These are phyloP conservation scores for Drosophila phalerata DNA, from an alignment of 2,888 invertebrate species.

Conservation along the genomic window DNA sequence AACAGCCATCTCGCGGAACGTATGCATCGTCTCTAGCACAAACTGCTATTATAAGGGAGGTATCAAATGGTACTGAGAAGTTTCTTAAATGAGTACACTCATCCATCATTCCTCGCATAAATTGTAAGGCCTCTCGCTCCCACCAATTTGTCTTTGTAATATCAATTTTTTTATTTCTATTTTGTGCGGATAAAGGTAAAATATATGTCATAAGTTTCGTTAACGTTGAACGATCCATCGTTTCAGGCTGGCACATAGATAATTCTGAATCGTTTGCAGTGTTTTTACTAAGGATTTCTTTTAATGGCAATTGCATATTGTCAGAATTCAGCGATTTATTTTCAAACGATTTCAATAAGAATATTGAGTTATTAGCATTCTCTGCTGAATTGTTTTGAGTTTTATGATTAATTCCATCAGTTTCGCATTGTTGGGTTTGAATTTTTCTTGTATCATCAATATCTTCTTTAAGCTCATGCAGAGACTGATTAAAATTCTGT, in stretches of 20 bases:
- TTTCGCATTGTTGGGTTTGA: conserved; percentile 40
- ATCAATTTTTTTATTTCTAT: conserved; percentile 85
- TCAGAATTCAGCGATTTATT: conserved; percentile 32
- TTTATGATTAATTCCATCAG: conserved; percentile 30
- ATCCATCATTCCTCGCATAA: conserved; percentile 99
- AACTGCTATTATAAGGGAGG: conserved; percentile 95
- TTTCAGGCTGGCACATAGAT: conserved; percentile 16
- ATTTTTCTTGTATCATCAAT: conserved; percentile 78
- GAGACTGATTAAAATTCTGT: conserved; percentile 87
- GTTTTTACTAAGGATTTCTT: conserved; percentile 39
- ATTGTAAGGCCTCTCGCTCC: conserved; percentile 93
- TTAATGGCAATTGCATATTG: conserved; percentile 42
- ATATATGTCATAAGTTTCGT: conserved; percentile 84
- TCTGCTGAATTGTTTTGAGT: conserved; percentile 17
- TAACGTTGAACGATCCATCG: conserved; percentile 65
- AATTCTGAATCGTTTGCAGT: conserved; percentile 23
- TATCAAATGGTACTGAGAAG: conserved; percentile 95
- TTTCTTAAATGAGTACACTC: conserved; percentile 98
- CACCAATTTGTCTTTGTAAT: conserved; percentile 89
- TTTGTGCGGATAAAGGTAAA: conserved; percentile 70
- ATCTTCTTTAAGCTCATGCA: conserved; percentile 85
- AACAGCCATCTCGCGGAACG: conserved; percentile 94
- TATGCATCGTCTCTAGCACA: conserved; percentile 96
- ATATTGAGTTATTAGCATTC: conserved; percentile 62
- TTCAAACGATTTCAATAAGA: conserved; percentile 57